Percentiles rank a stretch among this genome's conserved stretches.
Conservation (phyloP, 2,797 vertebrate species). For the Hipposideros larvatus region DNA sequence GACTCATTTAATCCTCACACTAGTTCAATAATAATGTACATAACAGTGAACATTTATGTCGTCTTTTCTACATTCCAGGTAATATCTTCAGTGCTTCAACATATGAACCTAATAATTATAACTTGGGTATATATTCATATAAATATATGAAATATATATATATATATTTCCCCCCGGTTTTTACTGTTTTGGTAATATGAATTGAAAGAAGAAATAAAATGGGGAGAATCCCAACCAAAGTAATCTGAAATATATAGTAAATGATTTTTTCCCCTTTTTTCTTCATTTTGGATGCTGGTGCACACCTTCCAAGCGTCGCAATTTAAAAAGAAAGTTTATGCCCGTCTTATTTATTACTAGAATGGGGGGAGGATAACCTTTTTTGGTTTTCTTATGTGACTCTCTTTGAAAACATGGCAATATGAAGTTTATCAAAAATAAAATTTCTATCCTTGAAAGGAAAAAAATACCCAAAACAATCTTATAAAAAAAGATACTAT, state of each 20-base stretch:
- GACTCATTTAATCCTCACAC: not conserved
- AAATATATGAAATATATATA: conserved; percentile 4
- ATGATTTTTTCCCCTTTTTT: conserved; percentile 72
- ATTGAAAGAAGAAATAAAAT: conserved; percentile 83
- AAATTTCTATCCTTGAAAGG: conserved; percentile 84
- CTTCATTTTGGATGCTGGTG: conserved; percentile 87
- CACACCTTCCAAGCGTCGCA: conserved; percentile 86
- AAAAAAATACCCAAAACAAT: conserved; percentile 27
- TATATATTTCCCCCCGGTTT: conserved; percentile 75
- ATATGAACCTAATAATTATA: not conserved
- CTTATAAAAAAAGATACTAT: conserved; percentile 1
- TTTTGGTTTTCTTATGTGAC: conserved; percentile 83
- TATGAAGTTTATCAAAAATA: conserved; percentile 87
- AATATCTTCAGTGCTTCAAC: not conserved
- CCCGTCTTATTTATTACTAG: conserved; percentile 84
- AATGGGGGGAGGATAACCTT: conserved; percentile 82
- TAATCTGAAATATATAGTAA: conserved; percentile 83
- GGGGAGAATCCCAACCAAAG: conserved; percentile 81
- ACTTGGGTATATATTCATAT: not conserved
- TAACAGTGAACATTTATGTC: not conserved
- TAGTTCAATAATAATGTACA: not conserved
- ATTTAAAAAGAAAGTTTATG: conserved; percentile 81
- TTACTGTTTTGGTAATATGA: conserved; percentile 85
- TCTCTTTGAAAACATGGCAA: conserved; percentile 85
- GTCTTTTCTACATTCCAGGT: not conserved